A percentile compares a stretch with the other conserved stretches of the same genome.
Evolutionary conservation across 2,113 vertebrate genomes (phyloP).

Genomic region (Xiphorhynchus elegans): DNA sequence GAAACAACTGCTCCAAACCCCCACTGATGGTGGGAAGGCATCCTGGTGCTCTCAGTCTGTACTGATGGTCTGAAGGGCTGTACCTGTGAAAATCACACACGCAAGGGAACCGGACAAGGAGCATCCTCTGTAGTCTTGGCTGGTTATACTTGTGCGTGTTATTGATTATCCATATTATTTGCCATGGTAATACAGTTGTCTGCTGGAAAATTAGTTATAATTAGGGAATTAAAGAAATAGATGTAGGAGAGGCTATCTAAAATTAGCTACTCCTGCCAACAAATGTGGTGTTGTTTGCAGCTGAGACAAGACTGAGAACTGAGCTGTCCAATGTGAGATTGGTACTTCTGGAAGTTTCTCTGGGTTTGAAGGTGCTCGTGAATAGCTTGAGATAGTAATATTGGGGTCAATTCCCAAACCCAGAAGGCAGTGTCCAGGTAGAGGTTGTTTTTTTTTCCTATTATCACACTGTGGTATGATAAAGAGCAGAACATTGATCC

Average conservation of each 20-base stretch:
- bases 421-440: background rate
- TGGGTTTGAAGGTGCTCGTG: background rate
- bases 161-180: background rate
- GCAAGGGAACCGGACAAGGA: background rate
- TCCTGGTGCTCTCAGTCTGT: background rate
- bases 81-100: background rate
- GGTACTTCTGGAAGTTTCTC: background rate
- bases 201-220: slow-evolving; percentile 1
- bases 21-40: background rate
- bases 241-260: background rate
- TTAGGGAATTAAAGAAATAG: background rate
- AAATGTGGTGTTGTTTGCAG: background rate
- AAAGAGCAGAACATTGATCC: background rate
- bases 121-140: background rate
- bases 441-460: background rate
- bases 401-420: background rate
- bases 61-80: background rate
- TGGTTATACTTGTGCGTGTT: background rate
- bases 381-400: background rate
- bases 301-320: background rate
- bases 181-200: background rate
- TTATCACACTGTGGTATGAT: background rate
- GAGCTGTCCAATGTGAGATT: background rate
- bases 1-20: accelerated
- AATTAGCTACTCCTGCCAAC: background rate